A percentile compares a stretch with the other conserved stretches of the same genome.
Conservation (phyloP, 2,797 vertebrate species). For the Okamejei kenojei region DNA sequence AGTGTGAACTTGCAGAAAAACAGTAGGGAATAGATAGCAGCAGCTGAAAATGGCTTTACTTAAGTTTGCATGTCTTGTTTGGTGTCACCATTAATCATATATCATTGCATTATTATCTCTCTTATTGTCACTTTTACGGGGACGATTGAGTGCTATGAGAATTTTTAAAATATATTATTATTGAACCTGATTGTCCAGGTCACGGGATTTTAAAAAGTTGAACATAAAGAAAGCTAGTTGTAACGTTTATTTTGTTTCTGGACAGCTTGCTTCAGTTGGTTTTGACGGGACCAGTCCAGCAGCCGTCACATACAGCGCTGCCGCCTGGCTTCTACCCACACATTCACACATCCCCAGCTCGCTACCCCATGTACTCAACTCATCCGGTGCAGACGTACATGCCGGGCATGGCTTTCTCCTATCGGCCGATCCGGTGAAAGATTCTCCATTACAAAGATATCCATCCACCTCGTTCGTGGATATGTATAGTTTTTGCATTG, state of each 20-base stretch:
- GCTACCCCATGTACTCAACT: slow-evolving; percentile 62
- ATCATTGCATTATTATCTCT: no score
- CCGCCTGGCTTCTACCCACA: slow-evolving; percentile 80
- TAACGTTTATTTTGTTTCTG: slow-evolving; percentile 41
- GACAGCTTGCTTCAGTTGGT: slow-evolving; percentile 91
- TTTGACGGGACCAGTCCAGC: slow-evolving; percentile 84
- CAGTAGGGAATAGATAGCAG: neutral
- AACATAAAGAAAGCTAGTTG: neutral
- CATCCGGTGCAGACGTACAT: slow-evolving; percentile 75
- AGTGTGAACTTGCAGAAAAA: neutral
- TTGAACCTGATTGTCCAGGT: no score
- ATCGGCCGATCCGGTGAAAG: slow-evolving; percentile 74
- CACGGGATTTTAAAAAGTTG: neutral
- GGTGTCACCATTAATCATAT: no score
- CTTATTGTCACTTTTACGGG: no score
- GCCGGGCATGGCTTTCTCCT: slow-evolving; percentile 75
- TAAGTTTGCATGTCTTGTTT: no score
- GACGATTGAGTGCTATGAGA: no score
- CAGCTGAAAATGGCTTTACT: neutral
- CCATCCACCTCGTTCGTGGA: neutral
- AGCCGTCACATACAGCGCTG: slow-evolving; percentile 53
- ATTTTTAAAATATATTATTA: no score
- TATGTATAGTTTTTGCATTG: slow-evolving; percentile 25
- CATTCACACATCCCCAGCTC: slow-evolving; percentile 79
- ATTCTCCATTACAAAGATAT: neutral